A percentile compares a stretch with the other conserved stretches of the same genome.
Evolutionary conservation across 2,888 invertebrate genomes (phyloP).

Genomic region (Caradrina kadenii): DNA sequence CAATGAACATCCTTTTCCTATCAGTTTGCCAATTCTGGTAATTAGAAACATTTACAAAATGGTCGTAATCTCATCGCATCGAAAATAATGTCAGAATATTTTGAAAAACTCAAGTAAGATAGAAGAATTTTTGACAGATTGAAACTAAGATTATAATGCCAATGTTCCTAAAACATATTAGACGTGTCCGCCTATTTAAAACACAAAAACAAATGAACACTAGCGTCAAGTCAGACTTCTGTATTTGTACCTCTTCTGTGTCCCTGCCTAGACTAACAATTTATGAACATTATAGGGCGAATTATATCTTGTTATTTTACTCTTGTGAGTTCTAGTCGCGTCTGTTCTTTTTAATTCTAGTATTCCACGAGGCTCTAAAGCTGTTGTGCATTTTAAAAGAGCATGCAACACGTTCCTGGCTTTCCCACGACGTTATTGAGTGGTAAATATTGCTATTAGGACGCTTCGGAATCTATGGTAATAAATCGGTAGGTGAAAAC

Average conservation of each 20-base stretch:
- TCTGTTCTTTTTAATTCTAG: conserved; percentile 50
- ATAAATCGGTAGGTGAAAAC: conserved; percentile 19
- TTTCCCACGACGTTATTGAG: conserved; percentile 53
- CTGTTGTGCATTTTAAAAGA: conserved; percentile 55
- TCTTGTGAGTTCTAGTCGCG: conserved; percentile 48
- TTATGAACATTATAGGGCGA: conserved; percentile 41
- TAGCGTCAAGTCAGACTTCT: conserved; percentile 13
- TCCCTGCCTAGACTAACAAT: conserved; percentile 16
- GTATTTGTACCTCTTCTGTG: neutral
- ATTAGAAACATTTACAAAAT: too few species aligned
- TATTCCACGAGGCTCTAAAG: conserved; percentile 41
- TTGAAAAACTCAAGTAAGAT: too few species aligned
- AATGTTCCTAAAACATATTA: too few species aligned
- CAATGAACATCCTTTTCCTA: too few species aligned
- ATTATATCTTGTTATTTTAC: conserved; percentile 47
- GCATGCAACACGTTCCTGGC: conserved; percentile 45
- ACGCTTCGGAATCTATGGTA: conserved; percentile 38
- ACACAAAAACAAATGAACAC: neutral
- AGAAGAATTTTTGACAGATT: too few species aligned
- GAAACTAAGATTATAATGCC: too few species aligned
- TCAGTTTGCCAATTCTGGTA: too few species aligned
- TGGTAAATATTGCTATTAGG: conserved; percentile 52
- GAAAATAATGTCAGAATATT: too few species aligned
- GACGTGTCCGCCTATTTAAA: too few species aligned
- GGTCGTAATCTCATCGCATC: too few species aligned